Conservation (phyloP, 1,140 invertebrate species). For the Calliopsis andreniformis region DNA sequence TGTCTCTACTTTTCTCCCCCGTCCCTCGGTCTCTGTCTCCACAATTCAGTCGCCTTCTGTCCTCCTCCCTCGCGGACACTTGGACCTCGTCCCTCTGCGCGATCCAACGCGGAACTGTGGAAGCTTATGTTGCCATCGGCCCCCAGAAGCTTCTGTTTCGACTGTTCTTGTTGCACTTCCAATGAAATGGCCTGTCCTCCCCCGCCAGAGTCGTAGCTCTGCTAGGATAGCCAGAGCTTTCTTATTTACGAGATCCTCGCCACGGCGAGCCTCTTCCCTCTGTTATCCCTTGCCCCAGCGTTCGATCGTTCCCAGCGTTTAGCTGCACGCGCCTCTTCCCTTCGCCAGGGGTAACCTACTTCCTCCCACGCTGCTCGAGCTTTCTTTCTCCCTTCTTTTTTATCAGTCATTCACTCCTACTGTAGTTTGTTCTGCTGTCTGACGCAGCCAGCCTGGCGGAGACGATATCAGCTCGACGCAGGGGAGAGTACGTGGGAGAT, state of each 20-base stretch:
- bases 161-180: conserved; percentile 22
- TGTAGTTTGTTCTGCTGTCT: too few species aligned
- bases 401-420: too few species aligned
- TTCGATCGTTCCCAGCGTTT: conserved; percentile 5
- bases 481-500: neutral
- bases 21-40: too few species aligned
- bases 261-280: neutral
- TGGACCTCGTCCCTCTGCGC: too few species aligned
- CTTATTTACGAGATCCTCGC: conserved; percentile 8
- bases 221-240: neutral
- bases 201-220: too few species aligned
- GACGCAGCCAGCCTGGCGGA: too few species aligned
- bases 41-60: too few species aligned
- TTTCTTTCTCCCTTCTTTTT: neutral
- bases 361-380: too few species aligned
- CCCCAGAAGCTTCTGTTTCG: neutral
- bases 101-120: conserved; percentile 22
- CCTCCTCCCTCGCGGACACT: too few species aligned
- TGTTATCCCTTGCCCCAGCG: neutral
- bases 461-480: neutral
- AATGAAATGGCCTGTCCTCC: neutral
- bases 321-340: neutral
- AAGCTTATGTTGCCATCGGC: conserved; percentile 26
- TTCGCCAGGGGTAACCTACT: neutral
- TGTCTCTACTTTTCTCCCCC: too few species aligned